Conservation (phyloP, 2,113 vertebrate species). For the Actinemys pallida region DNA sequence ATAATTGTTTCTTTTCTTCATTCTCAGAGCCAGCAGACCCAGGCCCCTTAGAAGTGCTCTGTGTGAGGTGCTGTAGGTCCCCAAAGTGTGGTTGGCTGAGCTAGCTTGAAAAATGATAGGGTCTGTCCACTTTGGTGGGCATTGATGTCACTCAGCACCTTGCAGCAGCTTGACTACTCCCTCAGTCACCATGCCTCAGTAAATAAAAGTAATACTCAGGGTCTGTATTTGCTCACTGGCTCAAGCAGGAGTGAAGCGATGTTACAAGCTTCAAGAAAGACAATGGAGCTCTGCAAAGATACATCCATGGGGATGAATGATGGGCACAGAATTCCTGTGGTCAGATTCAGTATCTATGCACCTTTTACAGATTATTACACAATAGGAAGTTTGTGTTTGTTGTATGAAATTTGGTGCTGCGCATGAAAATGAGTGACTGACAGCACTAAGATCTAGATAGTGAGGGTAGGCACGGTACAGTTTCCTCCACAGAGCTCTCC, state of each 20-base stretch:
- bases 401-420: neutral
- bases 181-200: neutral
- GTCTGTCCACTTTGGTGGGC: no score
- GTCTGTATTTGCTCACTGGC: neutral
- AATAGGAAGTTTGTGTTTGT: neutral
- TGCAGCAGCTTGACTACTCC: neutral
- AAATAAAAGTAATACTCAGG: neutral
- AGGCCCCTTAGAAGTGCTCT: neutral
- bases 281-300: neutral
- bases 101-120: neutral
- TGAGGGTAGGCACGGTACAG: neutral
- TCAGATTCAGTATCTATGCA: neutral
- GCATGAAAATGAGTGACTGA: neutral
- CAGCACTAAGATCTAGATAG: neutral
- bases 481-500: neutral
- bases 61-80: neutral
- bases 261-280: neutral
- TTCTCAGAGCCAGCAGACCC: neutral
- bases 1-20: neutral
- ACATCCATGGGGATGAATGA: neutral
- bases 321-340: neutral
- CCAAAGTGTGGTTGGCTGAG: neutral
- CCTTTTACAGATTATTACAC: neutral
- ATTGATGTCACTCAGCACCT: no score
- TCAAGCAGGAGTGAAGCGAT: neutral